Evolutionary conservation across 2,888 invertebrate species (phyloP).

Genomic region (Conops quadrifasciatus): DNA sequence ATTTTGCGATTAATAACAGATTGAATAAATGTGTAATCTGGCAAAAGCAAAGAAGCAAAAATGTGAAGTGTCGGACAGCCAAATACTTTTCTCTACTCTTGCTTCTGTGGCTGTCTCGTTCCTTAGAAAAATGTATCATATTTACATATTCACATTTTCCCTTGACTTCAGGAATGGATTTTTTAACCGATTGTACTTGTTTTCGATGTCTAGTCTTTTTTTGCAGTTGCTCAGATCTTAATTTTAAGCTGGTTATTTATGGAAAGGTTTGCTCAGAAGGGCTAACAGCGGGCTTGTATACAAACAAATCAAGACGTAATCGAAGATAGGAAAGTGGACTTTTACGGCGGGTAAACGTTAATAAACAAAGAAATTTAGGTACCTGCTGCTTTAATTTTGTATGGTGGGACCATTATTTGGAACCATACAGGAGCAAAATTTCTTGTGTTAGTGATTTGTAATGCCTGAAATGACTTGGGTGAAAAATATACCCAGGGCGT

Average conservation of each 20-base stretch:
- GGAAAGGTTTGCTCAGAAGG: neutral
- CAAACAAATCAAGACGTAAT: slow-evolving; percentile 3
- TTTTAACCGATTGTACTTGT: neutral
- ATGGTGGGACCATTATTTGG: too few species aligned
- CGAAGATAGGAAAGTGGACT: neutral
- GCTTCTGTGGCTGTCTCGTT: neutral
- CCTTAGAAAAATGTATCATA: neutral
- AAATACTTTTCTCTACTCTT: slow-evolving; percentile 26
- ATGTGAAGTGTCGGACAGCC: neutral
- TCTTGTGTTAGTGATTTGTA: neutral
- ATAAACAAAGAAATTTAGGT: neutral
- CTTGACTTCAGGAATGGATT: neutral
- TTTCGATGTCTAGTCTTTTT: neutral
- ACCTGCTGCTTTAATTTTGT: neutral
- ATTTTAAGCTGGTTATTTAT: slow-evolving; percentile 9
- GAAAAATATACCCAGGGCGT: too few species aligned
- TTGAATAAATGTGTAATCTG: neutral
- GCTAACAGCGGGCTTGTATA: neutral
- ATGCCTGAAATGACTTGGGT: too few species aligned
- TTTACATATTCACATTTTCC: neutral
- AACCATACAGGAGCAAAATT: too few species aligned
- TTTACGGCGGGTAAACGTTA: neutral
- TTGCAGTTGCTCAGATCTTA: slow-evolving; percentile 3
- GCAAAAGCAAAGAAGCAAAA: neutral
- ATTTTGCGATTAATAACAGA: neutral